phyloP scores from a whole-genome alignment of 2,888 invertebrate species.

The Stramonita haemastoma region DNA sequence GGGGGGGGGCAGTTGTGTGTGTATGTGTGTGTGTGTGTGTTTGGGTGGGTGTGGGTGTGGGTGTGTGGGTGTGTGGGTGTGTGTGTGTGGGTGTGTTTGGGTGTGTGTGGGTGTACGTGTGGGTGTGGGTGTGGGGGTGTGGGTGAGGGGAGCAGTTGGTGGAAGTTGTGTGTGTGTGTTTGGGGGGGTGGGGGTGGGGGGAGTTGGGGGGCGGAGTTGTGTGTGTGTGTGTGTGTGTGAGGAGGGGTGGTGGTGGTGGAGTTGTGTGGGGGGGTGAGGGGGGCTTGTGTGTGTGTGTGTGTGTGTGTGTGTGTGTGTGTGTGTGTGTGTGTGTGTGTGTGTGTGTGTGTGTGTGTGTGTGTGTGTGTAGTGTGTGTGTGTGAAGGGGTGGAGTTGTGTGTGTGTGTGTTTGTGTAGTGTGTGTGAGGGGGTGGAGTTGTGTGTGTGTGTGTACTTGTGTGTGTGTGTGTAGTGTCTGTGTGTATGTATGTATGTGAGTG shows the following conservation, averaged over 20 bases:
- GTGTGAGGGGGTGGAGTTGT: neutral
- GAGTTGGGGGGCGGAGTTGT: too few species aligned
- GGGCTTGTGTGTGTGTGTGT: neutral
- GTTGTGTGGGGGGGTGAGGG: too few species aligned
- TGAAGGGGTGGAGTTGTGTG: too few species aligned
- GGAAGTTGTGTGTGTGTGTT: neutral
- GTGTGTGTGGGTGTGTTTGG: too few species aligned
- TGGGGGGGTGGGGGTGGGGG: neutral
- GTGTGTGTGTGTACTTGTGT: neutral
- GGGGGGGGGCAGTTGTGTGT: neutral
- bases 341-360: conserved; percentile 15
- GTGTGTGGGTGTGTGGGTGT: neutral
- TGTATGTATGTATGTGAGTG: neutral
- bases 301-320: neutral
- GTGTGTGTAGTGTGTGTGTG: neutral
- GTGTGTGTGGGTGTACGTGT: neutral
- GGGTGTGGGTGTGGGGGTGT: neutral
- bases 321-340: neutral
- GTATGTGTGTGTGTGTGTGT: neutral
- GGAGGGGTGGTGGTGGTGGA: too few species aligned
- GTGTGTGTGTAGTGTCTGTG: conserved; percentile 1
- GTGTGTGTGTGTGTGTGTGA: neutral
- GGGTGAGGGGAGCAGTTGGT: too few species aligned
- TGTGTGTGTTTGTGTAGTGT: neutral
- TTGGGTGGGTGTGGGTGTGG: too few species aligned